Evolutionary conservation across 2,113 vertebrate species (phyloP).

Genomic region (Bagarius yarrelli): DNA sequence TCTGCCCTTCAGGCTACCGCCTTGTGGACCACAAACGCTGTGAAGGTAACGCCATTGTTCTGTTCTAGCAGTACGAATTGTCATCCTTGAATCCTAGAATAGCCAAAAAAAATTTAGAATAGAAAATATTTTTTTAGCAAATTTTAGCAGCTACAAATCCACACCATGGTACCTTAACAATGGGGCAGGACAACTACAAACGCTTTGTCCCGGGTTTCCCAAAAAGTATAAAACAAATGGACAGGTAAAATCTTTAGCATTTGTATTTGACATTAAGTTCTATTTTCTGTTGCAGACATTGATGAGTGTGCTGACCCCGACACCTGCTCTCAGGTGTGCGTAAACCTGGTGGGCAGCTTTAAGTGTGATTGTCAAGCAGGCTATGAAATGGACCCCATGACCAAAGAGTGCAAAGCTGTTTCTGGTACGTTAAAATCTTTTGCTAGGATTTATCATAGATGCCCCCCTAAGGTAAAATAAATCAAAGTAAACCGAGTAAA

Average conservation of each 20-base stretch:
- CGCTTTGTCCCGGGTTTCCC: background rate
- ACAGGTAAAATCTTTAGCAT: background rate
- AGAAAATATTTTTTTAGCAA: background rate
- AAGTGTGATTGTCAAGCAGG: slow-evolving; percentile 80
- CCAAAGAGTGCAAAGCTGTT: slow-evolving; percentile 74
- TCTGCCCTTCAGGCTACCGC: slow-evolving; percentile 75
- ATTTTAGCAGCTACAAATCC: background rate
- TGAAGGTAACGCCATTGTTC: slow-evolving; percentile 69
- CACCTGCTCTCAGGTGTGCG: slow-evolving; percentile 80
- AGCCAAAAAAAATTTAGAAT: background rate
- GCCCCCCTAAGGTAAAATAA: background rate
- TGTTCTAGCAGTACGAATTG: background rate
- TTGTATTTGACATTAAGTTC: slow-evolving; percentile 2
- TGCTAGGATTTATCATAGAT: too few species aligned
- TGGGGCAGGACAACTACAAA: background rate
- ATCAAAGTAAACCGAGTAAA: too few species aligned
- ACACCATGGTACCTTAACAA: background rate
- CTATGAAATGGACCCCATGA: slow-evolving; percentile 75
- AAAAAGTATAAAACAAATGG: background rate
- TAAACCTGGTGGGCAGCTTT: slow-evolving; percentile 79
- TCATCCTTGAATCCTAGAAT: background rate
- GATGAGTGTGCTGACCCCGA: slow-evolving; percentile 78
- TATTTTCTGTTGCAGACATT: slow-evolving; percentile 69
- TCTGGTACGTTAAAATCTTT: slow-evolving; percentile 65
- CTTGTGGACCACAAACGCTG: slow-evolving; percentile 71